Conservation (phyloP, 2,113 vertebrate genomes). For the Apistogramma diplotaenia region DNA sequence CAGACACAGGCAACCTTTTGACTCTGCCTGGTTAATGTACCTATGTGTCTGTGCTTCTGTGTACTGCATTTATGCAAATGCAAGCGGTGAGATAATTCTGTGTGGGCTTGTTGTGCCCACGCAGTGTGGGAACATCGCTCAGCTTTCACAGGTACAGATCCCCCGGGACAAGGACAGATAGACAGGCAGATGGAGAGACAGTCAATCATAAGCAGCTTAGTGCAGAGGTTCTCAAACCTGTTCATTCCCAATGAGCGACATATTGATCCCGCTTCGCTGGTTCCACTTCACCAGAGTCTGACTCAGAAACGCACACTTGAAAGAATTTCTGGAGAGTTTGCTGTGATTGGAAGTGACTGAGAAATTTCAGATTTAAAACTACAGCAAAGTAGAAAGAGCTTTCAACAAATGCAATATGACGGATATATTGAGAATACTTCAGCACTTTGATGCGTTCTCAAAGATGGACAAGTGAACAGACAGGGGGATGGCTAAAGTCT, state of each 20-base stretch:
- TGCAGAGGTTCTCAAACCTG: slow-evolving; percentile 48
- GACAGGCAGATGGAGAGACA: slow-evolving; percentile 58
- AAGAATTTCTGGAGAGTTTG: not conserved
- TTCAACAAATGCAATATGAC: not conserved
- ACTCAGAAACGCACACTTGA: slow-evolving; percentile 27
- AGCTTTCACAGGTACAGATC: slow-evolving; percentile 69
- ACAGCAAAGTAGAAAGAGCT: not conserved
- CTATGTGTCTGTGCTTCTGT: slow-evolving; percentile 12
- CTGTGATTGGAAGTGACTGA: not conserved
- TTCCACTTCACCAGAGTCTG: slow-evolving; percentile 24
- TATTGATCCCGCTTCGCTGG: slow-evolving; percentile 42
- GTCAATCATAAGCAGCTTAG: slow-evolving; percentile 52
- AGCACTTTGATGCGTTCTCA: slow-evolving; percentile 5
- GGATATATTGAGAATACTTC: not conserved
- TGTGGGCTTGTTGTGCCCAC: slow-evolving; percentile 52
- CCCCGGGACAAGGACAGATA: slow-evolving; percentile 56
- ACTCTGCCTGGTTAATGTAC: slow-evolving; percentile 14
- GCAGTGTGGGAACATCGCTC: slow-evolving; percentile 56
- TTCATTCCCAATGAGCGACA: slow-evolving; percentile 30
- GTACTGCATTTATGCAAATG: slow-evolving; percentile 50
- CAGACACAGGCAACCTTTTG: slow-evolving; percentile 37
- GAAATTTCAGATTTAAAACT: not conserved
- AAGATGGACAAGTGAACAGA: not conserved
- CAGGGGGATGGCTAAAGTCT: slow-evolving; percentile 10
- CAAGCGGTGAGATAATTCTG: slow-evolving; percentile 45